These are phyloP conservation scores for Pseudopleuronectes americanus DNA, from an alignment of 2,797 vertebrate species.

Conservation along the genomic window DNA sequence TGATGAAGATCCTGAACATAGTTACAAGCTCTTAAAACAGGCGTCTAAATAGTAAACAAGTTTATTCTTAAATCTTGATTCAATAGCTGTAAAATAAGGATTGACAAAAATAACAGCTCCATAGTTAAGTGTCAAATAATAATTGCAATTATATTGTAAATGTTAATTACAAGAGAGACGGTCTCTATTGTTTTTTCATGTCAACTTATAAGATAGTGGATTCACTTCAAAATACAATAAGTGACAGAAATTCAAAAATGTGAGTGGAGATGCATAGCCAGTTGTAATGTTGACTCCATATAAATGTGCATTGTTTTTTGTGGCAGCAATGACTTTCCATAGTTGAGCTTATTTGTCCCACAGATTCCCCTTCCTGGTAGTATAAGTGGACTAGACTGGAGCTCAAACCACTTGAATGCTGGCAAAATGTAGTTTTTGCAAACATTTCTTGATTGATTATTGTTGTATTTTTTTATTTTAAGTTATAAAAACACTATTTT, in stretches of 20 bases:
- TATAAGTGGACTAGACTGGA: not conserved
- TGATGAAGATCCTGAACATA: conserved; percentile 1
- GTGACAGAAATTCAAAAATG: not conserved
- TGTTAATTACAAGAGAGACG: no score
- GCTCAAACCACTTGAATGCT: conserved; percentile 40
- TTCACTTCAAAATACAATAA: not conserved
- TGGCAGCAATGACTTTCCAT: conserved; percentile 36
- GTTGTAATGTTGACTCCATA: no score
- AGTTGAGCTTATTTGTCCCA: not conserved
- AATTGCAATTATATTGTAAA: no score
- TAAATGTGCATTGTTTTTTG: no score
- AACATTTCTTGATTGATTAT: not conserved
- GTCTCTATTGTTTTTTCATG: not conserved
- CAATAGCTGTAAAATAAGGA: not conserved
- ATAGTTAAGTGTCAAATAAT: no score
- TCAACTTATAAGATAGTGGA: not conserved
- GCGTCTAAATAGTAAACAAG: not conserved
- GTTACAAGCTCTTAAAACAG: not conserved
- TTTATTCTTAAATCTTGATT: conserved; percentile 11
- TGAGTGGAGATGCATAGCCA: no score
- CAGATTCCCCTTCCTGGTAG: conserved; percentile 13
- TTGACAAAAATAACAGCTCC: no score
- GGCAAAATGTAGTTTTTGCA: conserved; percentile 24
- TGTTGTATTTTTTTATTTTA: conserved; percentile 40
- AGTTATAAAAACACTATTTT: conserved; percentile 45